Conservation (phyloP, 64 coral and sea anemone species). For the Montipora foliosa region DNA sequence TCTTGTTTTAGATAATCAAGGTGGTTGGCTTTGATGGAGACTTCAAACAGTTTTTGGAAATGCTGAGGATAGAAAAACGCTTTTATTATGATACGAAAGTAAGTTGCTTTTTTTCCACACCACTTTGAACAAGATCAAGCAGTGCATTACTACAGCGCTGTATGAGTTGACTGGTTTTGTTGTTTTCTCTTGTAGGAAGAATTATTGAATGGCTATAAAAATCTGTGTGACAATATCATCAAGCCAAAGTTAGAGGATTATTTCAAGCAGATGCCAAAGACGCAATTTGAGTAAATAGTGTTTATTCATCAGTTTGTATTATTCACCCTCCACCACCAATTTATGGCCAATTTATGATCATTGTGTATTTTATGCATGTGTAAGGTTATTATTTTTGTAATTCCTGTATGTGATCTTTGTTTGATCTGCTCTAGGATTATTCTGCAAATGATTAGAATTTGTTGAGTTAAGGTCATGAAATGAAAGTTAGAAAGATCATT, state of each 20-base stretch:
- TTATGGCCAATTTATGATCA: too few species aligned
- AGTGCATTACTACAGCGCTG: too few species aligned
- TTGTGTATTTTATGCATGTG: too few species aligned
- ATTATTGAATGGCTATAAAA: constrained; percentile 67
- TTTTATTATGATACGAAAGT: constrained; percentile 87
- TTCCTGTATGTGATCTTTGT: too few species aligned
- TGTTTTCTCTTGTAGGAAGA: constrained; percentile 66
- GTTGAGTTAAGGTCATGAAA: too few species aligned
- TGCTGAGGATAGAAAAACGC: constrained; percentile 72
- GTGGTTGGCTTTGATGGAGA: constrained; percentile 78
- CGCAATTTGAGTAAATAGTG: constrained; percentile 64
- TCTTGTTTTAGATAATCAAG: constrained; percentile 67
- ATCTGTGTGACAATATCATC: constrained; percentile 74
- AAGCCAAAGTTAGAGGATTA: constrained; percentile 63
- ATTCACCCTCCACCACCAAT: too few species aligned
- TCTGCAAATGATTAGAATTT: too few species aligned
- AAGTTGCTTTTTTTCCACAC: not conserved
- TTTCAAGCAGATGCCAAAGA: constrained; percentile 76
- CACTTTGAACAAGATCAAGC: not conserved
- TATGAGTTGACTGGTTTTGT: too few species aligned
- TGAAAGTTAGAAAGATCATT: too few species aligned
- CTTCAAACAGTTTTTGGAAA: constrained; percentile 74
- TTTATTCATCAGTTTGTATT: too few species aligned
- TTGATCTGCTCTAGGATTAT: too few species aligned
- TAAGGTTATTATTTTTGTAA: too few species aligned